Base-by-base conservation (phyloP, 1,140 invertebrate species). In the Adelges cooleyi region DNA sequence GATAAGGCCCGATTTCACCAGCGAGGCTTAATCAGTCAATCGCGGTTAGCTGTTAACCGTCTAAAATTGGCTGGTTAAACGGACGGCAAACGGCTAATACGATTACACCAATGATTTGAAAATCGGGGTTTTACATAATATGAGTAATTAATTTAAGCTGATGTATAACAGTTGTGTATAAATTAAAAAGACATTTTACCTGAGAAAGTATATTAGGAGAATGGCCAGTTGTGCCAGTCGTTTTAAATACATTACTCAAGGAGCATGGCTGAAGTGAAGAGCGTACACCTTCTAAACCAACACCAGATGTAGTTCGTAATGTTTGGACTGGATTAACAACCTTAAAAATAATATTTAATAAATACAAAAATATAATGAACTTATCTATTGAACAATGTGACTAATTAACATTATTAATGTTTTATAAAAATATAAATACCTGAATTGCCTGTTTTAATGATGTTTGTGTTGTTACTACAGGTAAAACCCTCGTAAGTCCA, bases 381-480 rank as follows among this genome's bases (percentile, higher is more conserved):
- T 44, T 4, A 44, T 4, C 10, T 44, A 44, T 5, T 44, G 8
- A 44, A 8, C 10, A 44, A n/a, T 44, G 13, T 38, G 13, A 6
- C n/a, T 44, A 17, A 44, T 44, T n/a, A 44, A 44, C n/a, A 44
- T 44, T 44, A 8, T 44, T n/a, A 44, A 44, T n/a, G 13, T 38
- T 38, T 13, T 38, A 48, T 20, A 18, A 18, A 18, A 48, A 48
- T 48, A 27, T n/a, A 27, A 15, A 29, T 23, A 82, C 80, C 74
- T 82, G 80, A 65, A 81, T 80, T 0, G 80, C 78, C 71, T 81
- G 80, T 67, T 81, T 81, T 3, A 80, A 67, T 36, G 69, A 51
- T 3, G 73, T 70, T 13, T 74, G 72, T 9, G 71, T 65, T 18
- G 75, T 72, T 0, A 76, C 73, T 2, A 80, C 78, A 3, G 79